A percentile compares a stretch with the other conserved stretches of the same genome.
phyloP scores from a whole-genome alignment of 2,113 vertebrate genomes.

The Cyprinodon tularosa region DNA sequence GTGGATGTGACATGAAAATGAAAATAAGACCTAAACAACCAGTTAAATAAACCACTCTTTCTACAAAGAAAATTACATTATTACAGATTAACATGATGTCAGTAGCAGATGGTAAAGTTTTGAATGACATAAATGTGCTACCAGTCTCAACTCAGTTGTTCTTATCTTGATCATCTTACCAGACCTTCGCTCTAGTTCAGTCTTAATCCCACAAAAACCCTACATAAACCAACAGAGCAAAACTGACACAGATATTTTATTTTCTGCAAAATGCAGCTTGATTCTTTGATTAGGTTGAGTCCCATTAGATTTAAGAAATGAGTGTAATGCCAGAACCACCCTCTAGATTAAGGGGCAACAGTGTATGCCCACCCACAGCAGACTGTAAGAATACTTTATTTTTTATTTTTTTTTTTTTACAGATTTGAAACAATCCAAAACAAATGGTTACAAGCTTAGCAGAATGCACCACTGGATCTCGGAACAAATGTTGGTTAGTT shows the following conservation, averaged over 20 bases:
- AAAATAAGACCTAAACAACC: too few species aligned
- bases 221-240: neutral
- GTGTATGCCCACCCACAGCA: constrained; percentile 26
- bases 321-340: constrained; percentile 11
- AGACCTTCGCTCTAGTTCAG: too few species aligned
- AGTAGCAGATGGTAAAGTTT: too few species aligned
- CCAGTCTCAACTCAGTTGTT: too few species aligned
- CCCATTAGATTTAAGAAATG: neutral
- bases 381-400: constrained; percentile 31
- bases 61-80: too few species aligned
- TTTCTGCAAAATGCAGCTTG: neutral
- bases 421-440: constrained; percentile 42
- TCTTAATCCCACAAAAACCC: too few species aligned
- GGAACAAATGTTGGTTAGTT: neutral
- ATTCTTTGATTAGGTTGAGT: neutral
- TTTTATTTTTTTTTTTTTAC: neutral
- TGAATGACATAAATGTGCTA: too few species aligned
- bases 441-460: neutral
- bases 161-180: too few species aligned
- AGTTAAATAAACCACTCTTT: neutral
- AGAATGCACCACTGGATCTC: neutral
- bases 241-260: neutral
- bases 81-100: too few species aligned
- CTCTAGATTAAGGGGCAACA: constrained; percentile 39
- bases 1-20: too few species aligned